phyloP scores from a whole-genome alignment of 2,113 vertebrate genomes.

The Dromiciops gliroides region DNA sequence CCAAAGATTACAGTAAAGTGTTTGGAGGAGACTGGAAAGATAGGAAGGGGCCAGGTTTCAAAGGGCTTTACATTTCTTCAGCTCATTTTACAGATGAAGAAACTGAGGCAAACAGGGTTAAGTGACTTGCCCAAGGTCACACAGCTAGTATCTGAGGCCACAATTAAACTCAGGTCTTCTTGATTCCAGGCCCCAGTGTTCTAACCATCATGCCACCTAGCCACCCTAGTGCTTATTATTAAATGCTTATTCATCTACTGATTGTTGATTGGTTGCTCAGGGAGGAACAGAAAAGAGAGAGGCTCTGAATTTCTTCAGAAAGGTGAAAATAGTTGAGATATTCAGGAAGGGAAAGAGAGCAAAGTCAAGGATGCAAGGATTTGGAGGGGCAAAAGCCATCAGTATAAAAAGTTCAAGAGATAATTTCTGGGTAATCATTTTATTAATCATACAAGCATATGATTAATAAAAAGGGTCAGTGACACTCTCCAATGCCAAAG shows the following conservation, averaged over 20 bases:
- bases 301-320: neutral
- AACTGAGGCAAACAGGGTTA: neutral
- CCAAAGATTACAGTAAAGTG: too few relatives aligned
- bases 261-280: neutral
- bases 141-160: neutral
- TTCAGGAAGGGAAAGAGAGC: neutral
- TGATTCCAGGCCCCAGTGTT: neutral
- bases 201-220: neutral
- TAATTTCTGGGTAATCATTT: too few relatives aligned
- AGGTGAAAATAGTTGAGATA: neutral
- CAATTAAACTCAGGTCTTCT: neutral
- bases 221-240: neutral
- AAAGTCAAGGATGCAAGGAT: neutral
- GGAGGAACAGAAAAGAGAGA: neutral
- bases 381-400: neutral
- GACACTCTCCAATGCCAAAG: neutral
- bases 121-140: neutral
- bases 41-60: neutral
- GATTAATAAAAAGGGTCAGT: neutral
- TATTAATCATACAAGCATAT: too few relatives aligned
- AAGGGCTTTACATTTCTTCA: neutral
- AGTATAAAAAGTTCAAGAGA: neutral
- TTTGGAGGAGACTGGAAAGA: neutral
- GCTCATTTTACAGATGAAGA: neutral
- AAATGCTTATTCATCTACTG: neutral